A percentile compares a stretch with the other conserved stretches of the same genome.
Evolutionary conservation across 2,113 vertebrate genomes (phyloP).

Genomic region (Phalacrocorax carbo): DNA sequence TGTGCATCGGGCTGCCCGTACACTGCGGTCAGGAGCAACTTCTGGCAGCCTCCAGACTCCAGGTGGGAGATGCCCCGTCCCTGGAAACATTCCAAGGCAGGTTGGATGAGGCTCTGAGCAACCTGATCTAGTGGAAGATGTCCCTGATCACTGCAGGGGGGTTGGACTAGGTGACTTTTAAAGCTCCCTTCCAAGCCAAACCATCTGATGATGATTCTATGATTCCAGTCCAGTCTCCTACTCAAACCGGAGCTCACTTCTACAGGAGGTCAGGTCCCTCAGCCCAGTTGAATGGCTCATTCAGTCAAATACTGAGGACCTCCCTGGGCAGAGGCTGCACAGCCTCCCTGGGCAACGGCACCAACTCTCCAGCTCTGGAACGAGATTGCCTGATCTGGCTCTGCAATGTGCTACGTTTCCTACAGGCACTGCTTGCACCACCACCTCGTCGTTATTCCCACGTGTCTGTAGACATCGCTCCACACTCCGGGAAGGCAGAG

Average conservation of each 20-base stretch:
- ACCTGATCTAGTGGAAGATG: background rate
- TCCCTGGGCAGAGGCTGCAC: background rate
- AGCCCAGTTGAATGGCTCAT: fast-evolving
- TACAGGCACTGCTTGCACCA: background rate
- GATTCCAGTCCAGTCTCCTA: background rate
- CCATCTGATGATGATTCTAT: background rate
- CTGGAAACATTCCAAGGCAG: background rate
- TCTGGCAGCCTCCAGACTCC: background rate
- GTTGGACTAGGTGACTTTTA: background rate
- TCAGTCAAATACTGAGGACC: background rate
- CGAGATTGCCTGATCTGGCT: background rate
- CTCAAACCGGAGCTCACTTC: background rate
- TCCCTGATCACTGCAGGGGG: background rate
- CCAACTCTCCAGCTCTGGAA: background rate
- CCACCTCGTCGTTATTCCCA: background rate
- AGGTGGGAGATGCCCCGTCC: background rate
- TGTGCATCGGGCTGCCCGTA: background rate
- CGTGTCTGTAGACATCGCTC: fast-evolving
- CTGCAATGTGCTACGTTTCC: background rate
- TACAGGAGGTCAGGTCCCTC: background rate
- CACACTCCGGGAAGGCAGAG: background rate
- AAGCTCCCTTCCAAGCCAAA: background rate
- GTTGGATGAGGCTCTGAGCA: background rate
- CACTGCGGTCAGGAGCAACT: background rate
- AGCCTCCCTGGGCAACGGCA: background rate